Evolutionary conservation across 2,113 vertebrate species (phyloP), one percentile per base, ranked within the genome.

Genomic region (Ariopsis seemanni): DNA sequence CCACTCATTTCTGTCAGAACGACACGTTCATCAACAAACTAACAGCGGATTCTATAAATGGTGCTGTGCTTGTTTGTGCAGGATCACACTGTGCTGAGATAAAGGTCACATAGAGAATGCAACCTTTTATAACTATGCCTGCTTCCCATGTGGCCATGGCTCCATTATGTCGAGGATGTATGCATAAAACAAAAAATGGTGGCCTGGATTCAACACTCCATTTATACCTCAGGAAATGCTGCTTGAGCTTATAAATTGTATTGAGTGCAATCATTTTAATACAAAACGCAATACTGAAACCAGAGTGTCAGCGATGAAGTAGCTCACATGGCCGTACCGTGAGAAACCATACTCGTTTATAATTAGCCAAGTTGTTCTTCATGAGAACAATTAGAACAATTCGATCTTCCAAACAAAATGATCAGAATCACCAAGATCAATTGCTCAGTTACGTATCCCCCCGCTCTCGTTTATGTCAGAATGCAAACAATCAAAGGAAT

Each of bases 71-170:
- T 63, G 72, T 85, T 75, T 85, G 25, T 69, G n/a, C 15, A 25
- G 82, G 81, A 87, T 88, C 69, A 57, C 69, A 65, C 30, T 79
- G 55, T 58, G 78, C 83, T 69, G 30, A 50, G 57, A 85, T 34
- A 62, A 88, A 90, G 48, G 48, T 83, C 86, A 86, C 87, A 65
- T 53, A 22, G 55, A 87, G 74, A 86, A 84, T 57, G 72, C 57
- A 86, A 88, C 84, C 80, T 88, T 90, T 90, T 84, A 60, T 42
- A 82, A 80, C 63, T 65, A 65, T 81, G 89, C 79, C 84, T 82
- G 57, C 78, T 82, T 69, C 80, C 75, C 69, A 74, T 88, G 81
- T 80, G 80, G 34, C 87, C 55, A 50, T 17, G 87, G 82, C 72
- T 52, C 85, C 87, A 84, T 75, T 60, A 67, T 84, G 85, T 60